Conservation (phyloP, 2,888 invertebrate species). For the Drosophila suboccidentalis region DNA sequence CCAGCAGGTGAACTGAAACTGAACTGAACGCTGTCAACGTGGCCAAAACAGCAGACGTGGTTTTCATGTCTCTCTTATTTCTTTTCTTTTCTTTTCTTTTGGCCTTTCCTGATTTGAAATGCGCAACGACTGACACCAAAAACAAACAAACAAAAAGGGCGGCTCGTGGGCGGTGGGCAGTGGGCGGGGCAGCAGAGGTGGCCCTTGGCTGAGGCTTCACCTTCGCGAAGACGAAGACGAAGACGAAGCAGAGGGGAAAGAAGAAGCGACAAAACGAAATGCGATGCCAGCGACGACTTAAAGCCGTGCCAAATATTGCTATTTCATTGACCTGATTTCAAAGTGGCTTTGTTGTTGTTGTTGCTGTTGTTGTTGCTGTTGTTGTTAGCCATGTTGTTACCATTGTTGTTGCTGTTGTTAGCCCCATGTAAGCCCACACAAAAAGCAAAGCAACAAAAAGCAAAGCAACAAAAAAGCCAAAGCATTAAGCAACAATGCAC, state of each 20-base stretch:
- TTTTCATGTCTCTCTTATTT: constrained; percentile 1
- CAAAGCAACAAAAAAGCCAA: constrained; percentile 35
- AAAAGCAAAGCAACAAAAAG: constrained; percentile 5
- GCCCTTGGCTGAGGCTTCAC: constrained; percentile 44
- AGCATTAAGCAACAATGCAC: constrained; percentile 76
- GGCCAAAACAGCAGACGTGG: constrained; percentile 8
- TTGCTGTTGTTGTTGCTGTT: constrained; percentile 25
- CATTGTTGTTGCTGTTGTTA: constrained; percentile 27
- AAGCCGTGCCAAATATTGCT: constrained; percentile 77
- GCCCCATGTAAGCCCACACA: constrained; percentile 66
- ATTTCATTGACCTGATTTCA: constrained; percentile 84
- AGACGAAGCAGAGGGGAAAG: not conserved
- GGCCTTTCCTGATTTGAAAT: constrained; percentile 47
- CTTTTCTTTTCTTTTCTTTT: not conserved
- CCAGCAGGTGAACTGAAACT: constrained; percentile 23
- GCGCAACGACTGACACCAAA: constrained; percentile 33
- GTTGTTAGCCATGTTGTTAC: constrained; percentile 29
- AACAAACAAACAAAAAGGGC: not conserved
- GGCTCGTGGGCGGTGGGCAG: not conserved
- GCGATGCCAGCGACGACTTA: constrained; percentile 64
- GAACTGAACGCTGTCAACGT: constrained; percentile 39
- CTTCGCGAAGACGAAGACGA: constrained; percentile 55
- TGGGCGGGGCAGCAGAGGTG: constrained; percentile 2
- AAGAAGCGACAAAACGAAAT: constrained; percentile 53
- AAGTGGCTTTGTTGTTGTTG: constrained; percentile 30